Evolutionary conservation across 2,113 vertebrate species (phyloP), one percentile per base, ranked within the genome.

Genomic region (Albula glossodonta): DNA sequence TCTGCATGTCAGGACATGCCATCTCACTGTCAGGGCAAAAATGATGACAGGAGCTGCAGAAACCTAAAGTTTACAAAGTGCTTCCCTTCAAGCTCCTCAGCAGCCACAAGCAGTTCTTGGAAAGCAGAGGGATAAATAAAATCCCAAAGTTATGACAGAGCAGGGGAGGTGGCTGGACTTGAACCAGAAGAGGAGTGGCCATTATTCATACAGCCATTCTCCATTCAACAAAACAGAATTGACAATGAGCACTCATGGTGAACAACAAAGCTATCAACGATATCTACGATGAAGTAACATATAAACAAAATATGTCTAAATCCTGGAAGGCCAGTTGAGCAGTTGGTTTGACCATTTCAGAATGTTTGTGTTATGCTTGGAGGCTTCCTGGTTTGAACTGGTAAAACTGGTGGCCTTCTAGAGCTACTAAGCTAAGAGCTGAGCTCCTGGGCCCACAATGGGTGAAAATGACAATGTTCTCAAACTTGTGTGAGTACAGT

Each of bases 61-160:
- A 56, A 81, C 19, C 17, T 4, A 53, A 11, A 53, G 22, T 81
- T 53, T 81, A 51, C 48, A n/a, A 25, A 81, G 51, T 22, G 48
- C 25, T 57, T 48, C 53, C n/a, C 51, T 41, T 7, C 15, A 25
- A 57, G 81, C 19, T 53, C 17, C 80, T 53, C 50, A 17, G 51
- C 50, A 48, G 9, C 52, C n/a, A 60, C 51, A 41, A 82, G 52
- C 52, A 10, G 48, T 82, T 82, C 52, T 82, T 82, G 81, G 81
- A 82, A 60, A 82, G 51, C 81, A 41, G n/a, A 60, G 15, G 52
- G 81, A 60, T 51, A 82, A 82, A 82, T 31, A 41, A 41, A 56
- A 82, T 60, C 25, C 31, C 15, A 56, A 22, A 9, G 51, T 41
- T 53, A 41, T 82, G 25, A 82, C 52, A 60, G 31, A n/a, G 51